Base-by-base conservation (phyloP, 1,140 invertebrate species). In the Euborellia annulipes region DNA sequence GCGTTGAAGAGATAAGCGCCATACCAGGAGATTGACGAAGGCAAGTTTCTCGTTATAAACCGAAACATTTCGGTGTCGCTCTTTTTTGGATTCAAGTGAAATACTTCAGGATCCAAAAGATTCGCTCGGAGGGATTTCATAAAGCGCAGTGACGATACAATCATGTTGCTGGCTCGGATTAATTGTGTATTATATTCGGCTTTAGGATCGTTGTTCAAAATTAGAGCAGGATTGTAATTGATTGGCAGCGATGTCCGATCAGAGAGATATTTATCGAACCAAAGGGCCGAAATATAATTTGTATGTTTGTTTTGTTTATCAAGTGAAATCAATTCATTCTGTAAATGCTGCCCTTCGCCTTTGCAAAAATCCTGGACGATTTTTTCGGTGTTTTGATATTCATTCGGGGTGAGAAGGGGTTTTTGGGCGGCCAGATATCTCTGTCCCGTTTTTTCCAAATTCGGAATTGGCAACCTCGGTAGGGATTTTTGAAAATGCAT, bases 221-320 rank as follows among this genome's bases (percentile, higher is more conserved):
- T 75, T 51, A 98, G 60, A 52, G 88, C 74, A 4, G 94, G 93
- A 69, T 97, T 98, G 55, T 86, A 92, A 67, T 96, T 97, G 8
- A 98, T 76, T 0, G 90, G 87, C 36, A 96, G 60, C 0, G 94
- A 79, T 36, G 68, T 71, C 40, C 95, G 69, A 53, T 93, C 86
- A 46, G 70, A 70, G 9, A 98, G 67, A 64, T 98, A 98, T 78
- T 94, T 89, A 60, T 98, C 87, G 68, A 92, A 96, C 91, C 91
- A 96, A 36, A 79, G 78, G 47, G 79, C 79, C 13, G 83, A 86
- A 51, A 98, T 93, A 58, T 97, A 98, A 61, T 88, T 96, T 2
- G 92, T 96, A 51, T 94, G 78, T 55, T 82, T 85, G 58, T 96
- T 89, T 18, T 57, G 59, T 50, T 78, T 75, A 62, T 97, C 84